These are phyloP conservation scores for Palythoa heliodiscus DNA, from an alignment of 92 coral and sea anemone species.

Conservation along the genomic window DNA sequence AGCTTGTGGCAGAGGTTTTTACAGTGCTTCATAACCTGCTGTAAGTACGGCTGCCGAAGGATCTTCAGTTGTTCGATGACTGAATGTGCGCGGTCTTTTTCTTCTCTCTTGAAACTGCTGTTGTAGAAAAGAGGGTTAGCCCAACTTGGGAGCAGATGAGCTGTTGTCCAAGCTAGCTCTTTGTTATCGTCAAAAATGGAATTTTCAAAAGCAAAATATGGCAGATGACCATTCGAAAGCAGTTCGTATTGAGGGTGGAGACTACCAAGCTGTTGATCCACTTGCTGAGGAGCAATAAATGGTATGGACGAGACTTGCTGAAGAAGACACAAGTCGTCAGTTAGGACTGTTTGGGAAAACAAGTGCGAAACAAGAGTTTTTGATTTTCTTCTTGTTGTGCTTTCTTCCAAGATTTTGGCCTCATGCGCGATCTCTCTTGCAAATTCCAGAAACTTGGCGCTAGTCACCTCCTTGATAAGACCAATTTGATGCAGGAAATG, in stretches of 20 bases:
- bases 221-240: slow-evolving; percentile 1
- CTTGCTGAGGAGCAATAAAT: slow-evolving; percentile 45
- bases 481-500: slow-evolving; percentile 55
- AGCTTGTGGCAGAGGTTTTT: slow-evolving; percentile 53
- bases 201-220: slow-evolving; percentile 56
- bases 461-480: slow-evolving; percentile 45
- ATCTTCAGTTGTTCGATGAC: slow-evolving; percentile 38
- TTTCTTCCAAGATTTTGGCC: slow-evolving; percentile 11
- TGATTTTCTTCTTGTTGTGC: slow-evolving; percentile 30
- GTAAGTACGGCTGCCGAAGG: slow-evolving; percentile 48
- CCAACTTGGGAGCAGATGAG: slow-evolving; percentile 46
- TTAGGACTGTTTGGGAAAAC: slow-evolving; percentile 4
- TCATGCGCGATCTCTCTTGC: slow-evolving; percentile 59
- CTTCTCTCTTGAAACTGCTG: neutral
- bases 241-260: slow-evolving; percentile 49
- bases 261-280: neutral
- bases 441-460: slow-evolving; percentile 39
- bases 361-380: slow-evolving; percentile 43
- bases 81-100: neutral
- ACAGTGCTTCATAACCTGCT: slow-evolving; percentile 67
- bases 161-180: slow-evolving; percentile 60
- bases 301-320: slow-evolving; percentile 33
- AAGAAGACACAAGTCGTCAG: slow-evolving; percentile 32
- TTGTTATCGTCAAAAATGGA: slow-evolving; percentile 37
- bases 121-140: slow-evolving; percentile 40